phyloP scores from a whole-genome alignment of 2,797 vertebrate genomes.

The Smutsia gigantea region DNA sequence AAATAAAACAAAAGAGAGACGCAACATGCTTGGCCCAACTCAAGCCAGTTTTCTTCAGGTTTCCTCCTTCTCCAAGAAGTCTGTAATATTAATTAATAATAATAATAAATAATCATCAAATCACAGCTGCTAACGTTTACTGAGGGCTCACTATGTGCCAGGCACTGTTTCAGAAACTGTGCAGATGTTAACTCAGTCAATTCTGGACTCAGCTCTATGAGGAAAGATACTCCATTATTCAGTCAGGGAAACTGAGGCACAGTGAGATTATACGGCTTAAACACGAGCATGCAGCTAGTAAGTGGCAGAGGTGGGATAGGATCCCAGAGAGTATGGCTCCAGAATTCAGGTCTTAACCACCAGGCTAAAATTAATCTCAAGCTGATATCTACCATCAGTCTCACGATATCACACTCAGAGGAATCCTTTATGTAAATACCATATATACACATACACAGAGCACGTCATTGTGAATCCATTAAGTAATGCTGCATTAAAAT shows the following conservation, averaged over 20 bases:
- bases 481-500: conserved; percentile 46
- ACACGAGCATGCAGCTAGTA: background rate
- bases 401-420: background rate
- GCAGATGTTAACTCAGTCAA: background rate
- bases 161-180: background rate
- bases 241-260: background rate
- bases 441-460: background rate
- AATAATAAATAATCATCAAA: background rate
- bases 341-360: conserved; percentile 7
- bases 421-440: background rate
- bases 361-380: conserved; percentile 17
- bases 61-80: background rate
- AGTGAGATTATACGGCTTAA: background rate
- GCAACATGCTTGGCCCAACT: background rate
- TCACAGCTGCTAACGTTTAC: background rate
- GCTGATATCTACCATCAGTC: background rate
- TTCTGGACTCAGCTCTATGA: background rate
- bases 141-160: background rate
- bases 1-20: background rate
- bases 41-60: background rate
- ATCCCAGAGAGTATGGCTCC: background rate
- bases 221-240: background rate
- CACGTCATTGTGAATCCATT: background rate
- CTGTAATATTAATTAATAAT: background rate
- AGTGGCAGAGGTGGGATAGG: background rate